These are phyloP conservation scores for Tenthredo notha DNA, from an alignment of 2,888 invertebrate species.

Conservation along the genomic window DNA sequence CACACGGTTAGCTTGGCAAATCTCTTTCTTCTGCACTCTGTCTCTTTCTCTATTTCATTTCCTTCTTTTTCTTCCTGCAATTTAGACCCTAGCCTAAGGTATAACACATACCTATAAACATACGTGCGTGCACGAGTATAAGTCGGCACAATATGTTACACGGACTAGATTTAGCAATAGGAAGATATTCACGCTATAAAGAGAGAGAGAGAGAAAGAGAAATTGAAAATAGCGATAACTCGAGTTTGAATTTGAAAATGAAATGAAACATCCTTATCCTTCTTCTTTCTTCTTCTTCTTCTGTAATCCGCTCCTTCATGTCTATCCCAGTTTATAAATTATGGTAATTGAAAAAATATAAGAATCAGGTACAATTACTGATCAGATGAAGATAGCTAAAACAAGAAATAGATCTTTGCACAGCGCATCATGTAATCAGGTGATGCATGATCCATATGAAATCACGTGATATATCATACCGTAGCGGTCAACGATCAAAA, in stretches of 20 bases:
- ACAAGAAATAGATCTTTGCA: neutral
- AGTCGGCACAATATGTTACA: neutral
- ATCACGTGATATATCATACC: constrained; percentile 12
- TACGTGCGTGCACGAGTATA: neutral
- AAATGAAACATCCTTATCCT: too few species aligned
- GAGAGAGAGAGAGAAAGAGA: too few species aligned
- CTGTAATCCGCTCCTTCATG: too few species aligned
- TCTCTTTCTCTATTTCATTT: neutral
- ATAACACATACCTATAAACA: neutral
- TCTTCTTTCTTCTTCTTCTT: too few species aligned
- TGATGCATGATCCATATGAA: neutral
- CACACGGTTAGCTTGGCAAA: neutral
- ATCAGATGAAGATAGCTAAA: neutral
- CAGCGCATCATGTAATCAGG: neutral
- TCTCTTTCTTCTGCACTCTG: neutral
- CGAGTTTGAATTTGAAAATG: too few species aligned
- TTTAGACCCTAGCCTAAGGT: neutral
- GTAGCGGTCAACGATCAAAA: neutral
- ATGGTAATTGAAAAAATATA: neutral
- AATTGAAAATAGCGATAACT: too few species aligned
- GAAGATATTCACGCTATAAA: neutral
- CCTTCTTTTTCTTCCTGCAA: neutral
- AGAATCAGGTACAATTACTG: neutral
- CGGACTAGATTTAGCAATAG: neutral
- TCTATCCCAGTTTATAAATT: neutral